Evolutionary conservation across 92 coral and sea anemone species (phyloP).

Genomic region (Parazoanthus atlanticus): DNA sequence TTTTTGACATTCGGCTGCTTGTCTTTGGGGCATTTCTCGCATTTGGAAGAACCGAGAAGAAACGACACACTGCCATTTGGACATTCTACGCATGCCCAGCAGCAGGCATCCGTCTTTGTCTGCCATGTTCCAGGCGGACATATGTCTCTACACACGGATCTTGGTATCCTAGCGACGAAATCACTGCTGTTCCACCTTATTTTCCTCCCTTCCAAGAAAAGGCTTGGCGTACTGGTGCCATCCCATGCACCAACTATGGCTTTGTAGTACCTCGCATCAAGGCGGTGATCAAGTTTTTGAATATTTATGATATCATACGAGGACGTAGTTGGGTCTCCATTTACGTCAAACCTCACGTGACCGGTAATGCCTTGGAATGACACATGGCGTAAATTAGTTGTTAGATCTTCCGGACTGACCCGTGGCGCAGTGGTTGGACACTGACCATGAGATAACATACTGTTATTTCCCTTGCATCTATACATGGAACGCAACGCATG

Average conservation of each 20-base stretch:
- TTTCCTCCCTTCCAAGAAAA: constrained; percentile 26
- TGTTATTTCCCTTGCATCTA: constrained; percentile 48
- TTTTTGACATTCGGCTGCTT: constrained; percentile 51
- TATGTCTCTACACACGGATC: constrained; percentile 54
- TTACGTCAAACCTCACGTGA: constrained; percentile 58
- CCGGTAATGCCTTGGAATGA: constrained; percentile 60
- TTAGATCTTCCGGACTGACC: constrained; percentile 64
- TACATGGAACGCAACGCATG: constrained; percentile 59
- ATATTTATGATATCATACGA: constrained; percentile 66
- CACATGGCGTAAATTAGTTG: constrained; percentile 59
- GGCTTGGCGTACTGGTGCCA: constrained; percentile 7
- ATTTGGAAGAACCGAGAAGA: constrained; percentile 35
- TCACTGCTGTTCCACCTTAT: constrained; percentile 56
- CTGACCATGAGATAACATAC: constrained; percentile 33
- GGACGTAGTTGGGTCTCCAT: constrained; percentile 66
- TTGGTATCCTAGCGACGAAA: constrained; percentile 42
- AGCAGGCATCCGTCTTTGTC: constrained; percentile 63
- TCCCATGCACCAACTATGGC: constrained; percentile 55
- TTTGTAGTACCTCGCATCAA: constrained; percentile 28
- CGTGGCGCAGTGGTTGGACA: constrained; percentile 63
- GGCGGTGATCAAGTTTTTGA: constrained; percentile 26
- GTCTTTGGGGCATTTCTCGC: constrained; percentile 55
- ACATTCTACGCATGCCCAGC: constrained; percentile 82
- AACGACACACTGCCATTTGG: constrained; percentile 57
- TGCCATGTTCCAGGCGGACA: constrained; percentile 79